Evolutionary conservation across 2,888 invertebrate genomes (phyloP).

Genomic region (Brachynemurus nebulosus): DNA sequence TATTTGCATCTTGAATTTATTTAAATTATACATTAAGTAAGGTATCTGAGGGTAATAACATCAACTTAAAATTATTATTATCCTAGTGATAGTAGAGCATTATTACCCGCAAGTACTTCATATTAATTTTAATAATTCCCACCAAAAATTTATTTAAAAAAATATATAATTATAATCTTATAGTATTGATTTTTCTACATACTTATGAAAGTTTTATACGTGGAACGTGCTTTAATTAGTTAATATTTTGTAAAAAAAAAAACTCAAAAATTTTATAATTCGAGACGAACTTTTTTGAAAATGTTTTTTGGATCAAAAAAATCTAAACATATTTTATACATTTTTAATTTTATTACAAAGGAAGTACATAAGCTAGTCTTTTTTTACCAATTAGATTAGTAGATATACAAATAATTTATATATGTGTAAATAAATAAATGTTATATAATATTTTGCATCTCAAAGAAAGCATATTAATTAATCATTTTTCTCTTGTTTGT

Average conservation of each 20-base stretch:
- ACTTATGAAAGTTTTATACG: not conserved
- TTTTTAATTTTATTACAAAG: not conserved
- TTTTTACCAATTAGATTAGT: conserved; percentile 5
- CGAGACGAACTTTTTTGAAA: not conserved
- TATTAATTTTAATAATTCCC: no score
- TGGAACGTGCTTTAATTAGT: not conserved
- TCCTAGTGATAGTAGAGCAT: no score
- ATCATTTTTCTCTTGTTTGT: not conserved
- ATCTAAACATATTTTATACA: not conserved
- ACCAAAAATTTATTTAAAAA: no score
- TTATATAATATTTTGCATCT: not conserved
- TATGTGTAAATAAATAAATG: not conserved
- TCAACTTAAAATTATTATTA: no score
- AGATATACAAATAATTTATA: not conserved
- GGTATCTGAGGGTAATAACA: no score
- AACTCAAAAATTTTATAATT: not conserved
- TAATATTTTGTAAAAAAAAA: not conserved
- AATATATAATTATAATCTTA: no score
- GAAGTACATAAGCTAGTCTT: conserved; percentile 5
- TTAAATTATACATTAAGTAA: no score
- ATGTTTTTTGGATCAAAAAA: not conserved
- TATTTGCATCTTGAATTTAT: no score
- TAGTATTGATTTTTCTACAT: not conserved
- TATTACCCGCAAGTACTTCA: no score
- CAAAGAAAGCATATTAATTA: no score